Percentiles rank a stretch among this genome's conserved stretches.
Conservation (phyloP, 1,140 invertebrate genomes). For the Megalopta genalis region DNA sequence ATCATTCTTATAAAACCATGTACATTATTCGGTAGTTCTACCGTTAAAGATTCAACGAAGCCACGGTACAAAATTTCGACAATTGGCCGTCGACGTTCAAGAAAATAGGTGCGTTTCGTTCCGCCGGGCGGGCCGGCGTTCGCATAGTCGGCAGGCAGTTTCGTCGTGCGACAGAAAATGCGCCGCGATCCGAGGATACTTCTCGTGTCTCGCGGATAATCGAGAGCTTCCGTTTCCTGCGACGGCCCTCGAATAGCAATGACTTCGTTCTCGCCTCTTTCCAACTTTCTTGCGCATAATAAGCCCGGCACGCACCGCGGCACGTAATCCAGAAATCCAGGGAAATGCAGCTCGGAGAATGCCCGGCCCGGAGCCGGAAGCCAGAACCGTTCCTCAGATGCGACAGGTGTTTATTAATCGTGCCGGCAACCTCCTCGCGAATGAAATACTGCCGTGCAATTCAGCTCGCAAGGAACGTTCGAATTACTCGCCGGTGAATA, state of each 20-base stretch:
- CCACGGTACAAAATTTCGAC: too few relatives aligned
- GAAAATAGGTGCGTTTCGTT: too few relatives aligned
- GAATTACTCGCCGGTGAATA: too few relatives aligned
- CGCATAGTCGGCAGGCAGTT: not conserved
- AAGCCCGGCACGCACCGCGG: not conserved
- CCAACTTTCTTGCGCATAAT: slow-evolving; percentile 42
- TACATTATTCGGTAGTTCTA: too few relatives aligned
- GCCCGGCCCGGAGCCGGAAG: slow-evolving; percentile 30
- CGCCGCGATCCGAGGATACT: slow-evolving; percentile 54
- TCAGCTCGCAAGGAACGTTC: too few relatives aligned
- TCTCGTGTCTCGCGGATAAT: slow-evolving; percentile 65
- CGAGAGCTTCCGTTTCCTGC: slow-evolving; percentile 72
- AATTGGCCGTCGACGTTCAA: too few relatives aligned
- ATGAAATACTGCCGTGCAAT: too few relatives aligned
- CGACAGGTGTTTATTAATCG: not conserved
- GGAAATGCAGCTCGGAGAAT: slow-evolving; percentile 13
- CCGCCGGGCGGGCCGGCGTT: too few relatives aligned
- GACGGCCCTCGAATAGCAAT: slow-evolving; percentile 70
- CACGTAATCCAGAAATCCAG: slow-evolving; percentile 41
- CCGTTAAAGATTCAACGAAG: too few relatives aligned
- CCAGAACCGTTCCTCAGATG: not conserved
- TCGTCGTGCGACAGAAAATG: slow-evolving; percentile 33
- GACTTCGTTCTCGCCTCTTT: slow-evolving; percentile 59
- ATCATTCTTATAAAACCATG: too few relatives aligned
- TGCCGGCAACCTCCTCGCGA: not conserved